A percentile compares a stretch with the other conserved stretches of the same genome.
Evolutionary conservation across 1,140 invertebrate species (phyloP).

Genomic region (Drosophila nannoptera): DNA sequence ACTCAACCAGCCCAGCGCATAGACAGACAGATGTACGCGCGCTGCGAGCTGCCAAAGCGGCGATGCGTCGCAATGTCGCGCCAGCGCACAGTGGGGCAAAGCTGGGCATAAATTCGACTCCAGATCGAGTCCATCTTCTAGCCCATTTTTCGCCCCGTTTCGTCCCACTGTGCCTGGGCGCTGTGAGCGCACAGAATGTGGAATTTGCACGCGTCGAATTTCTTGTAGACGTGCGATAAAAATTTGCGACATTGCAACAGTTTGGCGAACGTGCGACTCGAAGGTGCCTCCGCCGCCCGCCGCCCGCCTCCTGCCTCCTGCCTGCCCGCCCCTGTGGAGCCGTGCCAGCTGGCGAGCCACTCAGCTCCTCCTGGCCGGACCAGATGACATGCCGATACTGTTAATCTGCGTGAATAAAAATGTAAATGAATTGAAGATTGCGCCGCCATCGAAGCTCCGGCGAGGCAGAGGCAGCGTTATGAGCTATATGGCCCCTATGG

Average conservation of each 20-base stretch:
- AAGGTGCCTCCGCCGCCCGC: slow-evolving; percentile 31
- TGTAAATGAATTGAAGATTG: slow-evolving; percentile 78
- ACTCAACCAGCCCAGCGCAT: slow-evolving; percentile 40
- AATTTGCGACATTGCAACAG: slow-evolving; percentile 78
- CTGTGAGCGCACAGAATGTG: slow-evolving; percentile 68
- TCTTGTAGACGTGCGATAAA: slow-evolving; percentile 78
- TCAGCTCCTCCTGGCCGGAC: slow-evolving; percentile 60
- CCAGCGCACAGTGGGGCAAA: slow-evolving; percentile 34
- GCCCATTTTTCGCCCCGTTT: not conserved
- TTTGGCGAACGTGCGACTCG: slow-evolving; percentile 67
- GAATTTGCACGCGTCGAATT: slow-evolving; percentile 77
- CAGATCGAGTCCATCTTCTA: no score
- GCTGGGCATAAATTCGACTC: no score
- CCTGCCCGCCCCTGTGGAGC: slow-evolving; percentile 15
- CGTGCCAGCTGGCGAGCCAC: slow-evolving; percentile 48
- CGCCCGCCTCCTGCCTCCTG: not conserved
- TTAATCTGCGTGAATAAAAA: slow-evolving; percentile 77
- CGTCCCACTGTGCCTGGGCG: slow-evolving; percentile 44
- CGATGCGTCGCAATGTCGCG: slow-evolving; percentile 43
- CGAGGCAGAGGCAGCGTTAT: slow-evolving; percentile 37
- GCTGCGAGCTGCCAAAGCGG: slow-evolving; percentile 57
- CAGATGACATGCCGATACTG: slow-evolving; percentile 75
- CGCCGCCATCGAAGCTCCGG: slow-evolving; percentile 39
- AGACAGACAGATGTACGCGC: slow-evolving; percentile 70
- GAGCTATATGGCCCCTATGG: slow-evolving; percentile 51